phyloP scores from a whole-genome alignment of 2,888 invertebrate genomes.

The Baronia brevicornis region DNA sequence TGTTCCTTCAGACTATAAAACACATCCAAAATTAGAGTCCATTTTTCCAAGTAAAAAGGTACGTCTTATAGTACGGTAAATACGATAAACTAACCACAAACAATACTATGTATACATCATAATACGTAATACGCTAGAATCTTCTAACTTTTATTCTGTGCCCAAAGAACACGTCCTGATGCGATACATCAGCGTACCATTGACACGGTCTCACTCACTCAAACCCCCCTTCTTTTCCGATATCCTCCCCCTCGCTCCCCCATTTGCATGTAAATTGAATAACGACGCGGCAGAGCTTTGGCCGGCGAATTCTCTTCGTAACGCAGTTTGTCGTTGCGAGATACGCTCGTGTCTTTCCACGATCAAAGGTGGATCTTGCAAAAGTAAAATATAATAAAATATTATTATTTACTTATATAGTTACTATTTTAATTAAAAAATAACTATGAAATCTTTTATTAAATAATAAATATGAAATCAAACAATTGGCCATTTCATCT shows the following conservation, averaged over 20 bases:
- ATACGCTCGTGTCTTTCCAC: conserved; percentile 28
- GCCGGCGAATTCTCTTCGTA: conserved; percentile 38
- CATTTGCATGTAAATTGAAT: conserved; percentile 77
- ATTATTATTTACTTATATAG: too few species aligned
- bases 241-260: conserved; percentile 28
- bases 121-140: conserved; percentile 14
- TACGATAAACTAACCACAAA: too few species aligned
- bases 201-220: conserved; percentile 45
- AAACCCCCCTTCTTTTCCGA: conserved; percentile 21
- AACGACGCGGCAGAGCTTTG: conserved; percentile 60
- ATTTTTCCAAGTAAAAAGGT: too few species aligned
- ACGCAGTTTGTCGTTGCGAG: conserved; percentile 48
- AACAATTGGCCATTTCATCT: too few species aligned
- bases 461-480: too few species aligned
- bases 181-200: conserved; percentile 70
- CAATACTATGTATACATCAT: too few species aligned
- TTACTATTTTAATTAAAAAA: too few species aligned
- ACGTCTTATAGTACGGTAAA: too few species aligned
- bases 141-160: conserved; percentile 15
- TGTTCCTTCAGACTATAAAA: too few species aligned
- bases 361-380: conserved; percentile 8
- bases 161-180: conserved; percentile 55
- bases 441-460: too few species aligned
- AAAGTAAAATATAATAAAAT: too few species aligned
- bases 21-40: too few species aligned